phyloP scores from a whole-genome alignment of 2,888 invertebrate genomes.

The Diachrysia chrysitis region DNA sequence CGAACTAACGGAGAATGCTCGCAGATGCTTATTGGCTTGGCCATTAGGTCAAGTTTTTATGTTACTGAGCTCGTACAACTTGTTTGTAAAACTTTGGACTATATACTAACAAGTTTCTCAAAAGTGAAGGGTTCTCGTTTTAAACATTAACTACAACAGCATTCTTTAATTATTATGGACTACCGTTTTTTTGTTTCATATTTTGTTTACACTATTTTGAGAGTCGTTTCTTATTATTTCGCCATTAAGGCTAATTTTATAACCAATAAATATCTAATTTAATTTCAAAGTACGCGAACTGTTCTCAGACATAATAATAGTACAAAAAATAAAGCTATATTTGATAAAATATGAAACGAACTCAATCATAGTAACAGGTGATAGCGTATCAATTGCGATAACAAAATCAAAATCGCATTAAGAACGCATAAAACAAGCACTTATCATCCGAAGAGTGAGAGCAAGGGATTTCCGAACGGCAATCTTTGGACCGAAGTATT shows the following conservation, averaged over 20 bases:
- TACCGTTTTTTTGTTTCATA: background rate
- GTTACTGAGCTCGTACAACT: background rate
- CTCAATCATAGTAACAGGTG: constrained; percentile 9
- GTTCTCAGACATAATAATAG: background rate
- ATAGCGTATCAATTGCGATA: constrained; percentile 13
- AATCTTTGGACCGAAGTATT: constrained; percentile 76
- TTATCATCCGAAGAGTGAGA: constrained; percentile 53
- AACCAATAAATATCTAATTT: too few species aligned
- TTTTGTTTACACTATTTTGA: too few species aligned
- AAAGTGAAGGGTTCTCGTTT: background rate
- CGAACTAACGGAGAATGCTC: constrained; percentile 4
- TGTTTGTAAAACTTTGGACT: background rate
- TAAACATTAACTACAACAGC: background rate
- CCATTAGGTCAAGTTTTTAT: constrained; percentile 4
- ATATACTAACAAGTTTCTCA: background rate
- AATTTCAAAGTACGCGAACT: too few species aligned
- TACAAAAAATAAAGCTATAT: too few species aligned
- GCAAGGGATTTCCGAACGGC: constrained; percentile 70
- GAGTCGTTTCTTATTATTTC: too few species aligned
- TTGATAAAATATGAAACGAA: background rate
- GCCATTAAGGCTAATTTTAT: too few species aligned
- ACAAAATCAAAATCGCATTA: constrained; percentile 54
- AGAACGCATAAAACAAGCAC: constrained; percentile 38
- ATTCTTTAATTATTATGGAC: background rate
- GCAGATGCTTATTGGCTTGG: too few species aligned